These are phyloP conservation scores for Perca fluviatilis DNA, from an alignment of 2,113 vertebrate species.

Conservation along the genomic window DNA sequence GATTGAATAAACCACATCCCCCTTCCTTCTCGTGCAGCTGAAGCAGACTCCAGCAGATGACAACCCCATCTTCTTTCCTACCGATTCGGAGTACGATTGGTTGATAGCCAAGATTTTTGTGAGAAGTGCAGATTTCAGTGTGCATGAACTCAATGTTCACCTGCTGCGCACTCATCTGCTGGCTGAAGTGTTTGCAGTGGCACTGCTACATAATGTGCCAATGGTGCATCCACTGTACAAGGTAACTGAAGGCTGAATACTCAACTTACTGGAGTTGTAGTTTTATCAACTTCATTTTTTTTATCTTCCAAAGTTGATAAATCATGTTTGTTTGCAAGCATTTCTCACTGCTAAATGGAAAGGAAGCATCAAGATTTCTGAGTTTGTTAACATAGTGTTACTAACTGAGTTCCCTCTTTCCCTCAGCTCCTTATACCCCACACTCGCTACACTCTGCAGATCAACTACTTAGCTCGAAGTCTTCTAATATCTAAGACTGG, in stretches of 20 bases:
- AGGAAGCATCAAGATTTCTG: background rate
- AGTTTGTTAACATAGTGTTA: background rate
- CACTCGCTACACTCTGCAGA: constrained; percentile 78
- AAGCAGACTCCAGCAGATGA: constrained; percentile 68
- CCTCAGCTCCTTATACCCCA: constrained; percentile 74
- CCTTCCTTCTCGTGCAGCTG: constrained; percentile 44
- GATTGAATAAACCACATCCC: background rate
- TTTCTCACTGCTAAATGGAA: background rate
- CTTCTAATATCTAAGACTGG: constrained; percentile 61
- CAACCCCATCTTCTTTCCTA: constrained; percentile 83
- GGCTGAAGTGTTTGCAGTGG: constrained; percentile 83
- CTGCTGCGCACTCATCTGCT: constrained; percentile 85
- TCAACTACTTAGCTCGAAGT: constrained; percentile 67
- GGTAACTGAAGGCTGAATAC: constrained; percentile 53
- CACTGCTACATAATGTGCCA: constrained; percentile 82
- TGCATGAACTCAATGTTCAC: constrained; percentile 81
- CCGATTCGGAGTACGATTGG: constrained; percentile 83
- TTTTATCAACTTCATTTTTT: background rate
- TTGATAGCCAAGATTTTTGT: constrained; percentile 85
- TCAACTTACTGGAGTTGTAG: background rate
- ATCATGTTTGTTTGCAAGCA: background rate
- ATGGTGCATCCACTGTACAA: constrained; percentile 86
- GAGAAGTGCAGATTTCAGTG: constrained; percentile 80
- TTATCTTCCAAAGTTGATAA: background rate
- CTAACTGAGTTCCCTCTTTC: background rate